Percentiles rank a stretch among this genome's conserved stretches.
These are phyloP conservation scores for Julus scandinavius DNA, from an alignment of 2,888 invertebrate species.

Conservation along the genomic window DNA sequence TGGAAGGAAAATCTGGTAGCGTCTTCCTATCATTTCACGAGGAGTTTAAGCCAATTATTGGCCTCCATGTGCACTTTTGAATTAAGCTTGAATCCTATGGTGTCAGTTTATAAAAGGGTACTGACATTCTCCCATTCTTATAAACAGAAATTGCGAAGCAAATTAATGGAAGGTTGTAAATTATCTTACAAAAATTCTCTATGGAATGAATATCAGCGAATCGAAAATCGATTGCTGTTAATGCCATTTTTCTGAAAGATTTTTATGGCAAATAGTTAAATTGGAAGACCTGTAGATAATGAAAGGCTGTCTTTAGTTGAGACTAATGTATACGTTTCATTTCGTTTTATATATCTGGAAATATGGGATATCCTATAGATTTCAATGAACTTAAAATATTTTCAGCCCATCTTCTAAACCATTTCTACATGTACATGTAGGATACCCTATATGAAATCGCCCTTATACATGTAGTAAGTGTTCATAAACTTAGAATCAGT, in stretches of 20 bases:
- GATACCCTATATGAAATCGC: neutral
- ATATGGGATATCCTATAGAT: neutral
- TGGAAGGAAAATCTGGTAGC: neutral
- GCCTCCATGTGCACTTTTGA: neutral
- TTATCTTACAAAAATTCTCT: neutral
- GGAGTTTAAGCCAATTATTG: slow-evolving; percentile 6
- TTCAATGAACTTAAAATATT: neutral
- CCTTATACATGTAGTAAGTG: neutral
- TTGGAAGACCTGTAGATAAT: neutral
- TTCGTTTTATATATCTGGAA: neutral
- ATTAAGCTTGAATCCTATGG: neutral
- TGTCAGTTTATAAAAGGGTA: neutral
- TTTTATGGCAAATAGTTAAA: neutral
- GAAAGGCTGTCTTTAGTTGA: neutral
- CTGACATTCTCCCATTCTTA: neutral
- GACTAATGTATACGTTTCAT: neutral
- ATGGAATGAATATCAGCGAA: neutral
- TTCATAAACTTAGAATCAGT: neutral
- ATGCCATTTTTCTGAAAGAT: neutral
- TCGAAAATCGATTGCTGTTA: neutral
- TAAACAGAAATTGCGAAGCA: neutral
- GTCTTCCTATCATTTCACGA: neutral
- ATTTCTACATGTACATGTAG: neutral
- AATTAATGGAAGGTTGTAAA: slow-evolving; percentile 37
- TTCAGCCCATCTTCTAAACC: neutral